phyloP scores from a whole-genome alignment of 2,888 invertebrate genomes.

The Amphipoea oculea region DNA sequence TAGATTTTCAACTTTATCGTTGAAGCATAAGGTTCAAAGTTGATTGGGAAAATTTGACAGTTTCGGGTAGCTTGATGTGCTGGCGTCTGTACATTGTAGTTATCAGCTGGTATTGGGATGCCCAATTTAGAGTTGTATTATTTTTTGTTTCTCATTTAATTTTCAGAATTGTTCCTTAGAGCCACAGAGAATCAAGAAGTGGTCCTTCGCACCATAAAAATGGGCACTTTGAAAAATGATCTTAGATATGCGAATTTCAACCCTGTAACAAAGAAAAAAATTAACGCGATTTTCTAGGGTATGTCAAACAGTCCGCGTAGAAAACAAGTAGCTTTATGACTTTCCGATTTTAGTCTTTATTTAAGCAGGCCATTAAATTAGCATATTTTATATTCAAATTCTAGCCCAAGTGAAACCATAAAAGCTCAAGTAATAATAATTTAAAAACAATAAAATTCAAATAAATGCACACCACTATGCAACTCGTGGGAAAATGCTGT shows the following conservation, averaged over 20 bases:
- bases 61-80: too few species aligned
- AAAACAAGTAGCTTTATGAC: not conserved
- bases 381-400: conserved; percentile 5
- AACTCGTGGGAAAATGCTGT: conserved; percentile 43
- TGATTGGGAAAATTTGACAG: too few species aligned
- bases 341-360: not conserved
- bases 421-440: not conserved
- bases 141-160: not conserved
- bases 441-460: conserved; percentile 9
- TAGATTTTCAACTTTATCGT: too few species aligned
- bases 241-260: not conserved
- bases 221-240: too few species aligned
- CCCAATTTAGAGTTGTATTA: not conserved
- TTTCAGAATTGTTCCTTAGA: not conserved
- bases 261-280: not conserved
- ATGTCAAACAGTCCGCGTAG: not conserved
- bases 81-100: not conserved
- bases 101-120: not conserved
- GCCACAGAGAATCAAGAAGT: not conserved
- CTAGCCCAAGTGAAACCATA: conserved; percentile 1
- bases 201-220: too few species aligned
- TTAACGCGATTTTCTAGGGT: not conserved
- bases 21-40: too few species aligned
- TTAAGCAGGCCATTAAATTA: conserved; percentile 3
- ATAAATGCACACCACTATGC: conserved; percentile 13